A percentile compares a stretch with the other conserved stretches of the same genome.
These are phyloP conservation scores for Lottia gigantea DNA, from an alignment of 2,888 invertebrate species.

Conservation along the genomic window DNA sequence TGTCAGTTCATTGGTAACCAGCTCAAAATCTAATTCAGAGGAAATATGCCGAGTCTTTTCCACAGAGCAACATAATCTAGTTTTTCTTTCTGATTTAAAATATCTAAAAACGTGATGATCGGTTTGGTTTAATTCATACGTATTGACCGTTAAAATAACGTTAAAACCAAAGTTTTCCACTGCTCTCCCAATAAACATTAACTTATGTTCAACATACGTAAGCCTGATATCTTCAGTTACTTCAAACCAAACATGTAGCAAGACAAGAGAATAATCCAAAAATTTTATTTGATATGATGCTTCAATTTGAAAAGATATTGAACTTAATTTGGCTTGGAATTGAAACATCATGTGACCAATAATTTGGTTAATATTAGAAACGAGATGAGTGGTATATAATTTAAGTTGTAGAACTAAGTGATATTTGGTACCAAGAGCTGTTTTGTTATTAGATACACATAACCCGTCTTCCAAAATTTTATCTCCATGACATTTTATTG, in stretches of 20 bases:
- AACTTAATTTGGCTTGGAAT: neutral
- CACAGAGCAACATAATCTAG: neutral
- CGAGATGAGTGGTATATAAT: neutral
- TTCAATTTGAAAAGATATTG: neutral
- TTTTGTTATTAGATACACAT: neutral
- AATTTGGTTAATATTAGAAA: neutral
- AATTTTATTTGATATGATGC: neutral
- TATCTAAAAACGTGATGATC: neutral
- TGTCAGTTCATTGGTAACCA: neutral
- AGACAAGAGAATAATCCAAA: neutral
- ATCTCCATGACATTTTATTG: neutral
- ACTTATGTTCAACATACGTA: neutral
- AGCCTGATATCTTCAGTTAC: neutral
- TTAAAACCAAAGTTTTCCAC: too few species aligned
- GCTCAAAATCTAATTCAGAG: neutral
- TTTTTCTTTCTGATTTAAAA: neutral
- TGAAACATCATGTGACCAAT: neutral
- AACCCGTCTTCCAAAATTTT: neutral
- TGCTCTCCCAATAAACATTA: neutral
- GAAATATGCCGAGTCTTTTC: neutral
- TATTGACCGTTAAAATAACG: neutral
- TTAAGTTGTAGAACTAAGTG: neutral
- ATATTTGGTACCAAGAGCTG: neutral
- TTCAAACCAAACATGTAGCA: neutral
- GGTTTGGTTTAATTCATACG: neutral